Evolutionary conservation across 2,888 invertebrate species (phyloP), one percentile per base, ranked within the genome.

Genomic region (Catocala nupta): DNA sequence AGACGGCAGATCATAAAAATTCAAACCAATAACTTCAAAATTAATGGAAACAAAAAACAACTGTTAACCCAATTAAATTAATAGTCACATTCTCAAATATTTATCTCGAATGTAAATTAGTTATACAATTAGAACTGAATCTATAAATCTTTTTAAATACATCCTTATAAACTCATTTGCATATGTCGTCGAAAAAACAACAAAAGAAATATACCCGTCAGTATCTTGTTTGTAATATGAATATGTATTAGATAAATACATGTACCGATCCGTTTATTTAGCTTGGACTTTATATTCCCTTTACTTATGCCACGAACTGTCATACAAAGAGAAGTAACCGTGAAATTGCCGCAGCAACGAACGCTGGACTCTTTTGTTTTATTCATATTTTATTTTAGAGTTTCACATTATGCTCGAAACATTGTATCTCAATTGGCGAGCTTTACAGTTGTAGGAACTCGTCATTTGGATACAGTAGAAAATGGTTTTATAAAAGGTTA

Each of bases 91-190:
- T 58, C 54, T 54, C 63, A 58, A 63, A 58, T 63, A 63, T 63
- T 63, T 63, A 63, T 50, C 33, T 55, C 54, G 54, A 13, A 57
- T 57, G 49, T 54, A 48, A 48, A 56, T 48, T 54, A 50, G 55
- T 60, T 55, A 60, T 33, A 49, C 12, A 34, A 53, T 13, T 33
- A 42, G 59, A 54, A 33, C 36, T 54, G 50, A 55, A 13, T 49
- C 55, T 44, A 63, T 59, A 59, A 63, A 59, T 63, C 54, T 63
- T 45, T 55, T 55, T 55, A 55, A 63, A 55, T 12, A 55, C 43
- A 55, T 63, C 51, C 55, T 62, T 53, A 36, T 64, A 65, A 56
- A 63, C 63, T 65, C 55, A 75, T 75, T 75, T 77, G 75, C 75
- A 75, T 75, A 74, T 65, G 55, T 56, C 47, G 53, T 50, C 25